Evolutionary conservation across 2,888 invertebrate genomes (phyloP), one percentile per base, ranked within the genome.

Genomic region (Tetragonisca angustula): DNA sequence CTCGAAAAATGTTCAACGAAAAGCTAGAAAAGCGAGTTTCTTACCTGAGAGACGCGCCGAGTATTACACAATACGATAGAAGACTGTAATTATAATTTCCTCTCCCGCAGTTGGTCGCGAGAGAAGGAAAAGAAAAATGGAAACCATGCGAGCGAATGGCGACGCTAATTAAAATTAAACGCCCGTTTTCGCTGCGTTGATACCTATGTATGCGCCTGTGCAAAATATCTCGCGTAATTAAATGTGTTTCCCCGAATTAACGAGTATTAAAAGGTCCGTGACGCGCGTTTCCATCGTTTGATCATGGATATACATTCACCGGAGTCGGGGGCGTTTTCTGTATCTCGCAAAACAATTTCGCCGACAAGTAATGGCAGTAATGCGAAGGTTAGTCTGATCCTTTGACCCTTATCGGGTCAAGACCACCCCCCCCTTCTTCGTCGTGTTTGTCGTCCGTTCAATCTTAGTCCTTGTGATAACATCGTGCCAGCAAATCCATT

Each of bases 371-470:
- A 17, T 43, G 5, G 24, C 15, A 27, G 32, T 21, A 36, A n/a
- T 32, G 9, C 19, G 56, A 50, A 50, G 72, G 67, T 70, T 75
- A 50, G 75, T 27, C 56, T 50, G 61, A 76, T 52, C 74, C 72
- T 85, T 84, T 68, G 76, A 78, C 69, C 69, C 84, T 85, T 84
- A 85, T 84, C 84, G 81, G 43, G 81, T 65, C 61, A 62, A 84
- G 69, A 81, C 62, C 75, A 43, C 6, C 36, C 74, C 21, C 4
- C 36, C 74, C 21, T 21, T 21, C 21, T 21, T 21, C 43, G 6
- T 56, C 68, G 61, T 76, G 84, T 81, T 81, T 74, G 59, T 75
- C 68, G 69, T 75, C 68, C 72, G 67, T 76, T 84, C 78, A 36
- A 84, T 85, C 81, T 85, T 81, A 76, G 61, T 73, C 74, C 79